Conservation (phyloP, 2,888 invertebrate species). For the Cacoxenus indagator region DNA sequence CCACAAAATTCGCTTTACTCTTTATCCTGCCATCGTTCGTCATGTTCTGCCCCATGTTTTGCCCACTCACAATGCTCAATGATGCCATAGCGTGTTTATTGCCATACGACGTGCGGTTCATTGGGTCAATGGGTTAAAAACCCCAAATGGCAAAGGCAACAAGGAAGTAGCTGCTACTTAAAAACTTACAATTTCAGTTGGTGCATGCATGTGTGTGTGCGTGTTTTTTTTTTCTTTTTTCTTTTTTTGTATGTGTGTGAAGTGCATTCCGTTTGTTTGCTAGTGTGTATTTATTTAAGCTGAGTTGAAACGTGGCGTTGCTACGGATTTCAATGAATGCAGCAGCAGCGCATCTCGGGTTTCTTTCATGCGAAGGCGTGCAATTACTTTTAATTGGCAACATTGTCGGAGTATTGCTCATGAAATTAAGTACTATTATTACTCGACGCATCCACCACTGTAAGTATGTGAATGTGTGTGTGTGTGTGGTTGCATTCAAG, state of each 20-base stretch:
- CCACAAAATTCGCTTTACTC: not conserved
- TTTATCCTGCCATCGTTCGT: too few species aligned
- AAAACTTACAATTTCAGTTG: not conserved
- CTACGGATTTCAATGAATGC: not conserved
- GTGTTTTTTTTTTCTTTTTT: too few species aligned
- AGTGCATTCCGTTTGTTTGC: constrained; percentile 5
- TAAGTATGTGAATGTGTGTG: constrained; percentile 19
- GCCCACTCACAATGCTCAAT: not conserved
- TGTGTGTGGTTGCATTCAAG: constrained; percentile 17
- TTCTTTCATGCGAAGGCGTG: constrained; percentile 17
- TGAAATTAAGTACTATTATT: constrained; percentile 20
- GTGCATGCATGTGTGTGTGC: not conserved
- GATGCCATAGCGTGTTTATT: constrained; percentile 3
- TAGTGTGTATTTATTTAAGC: not conserved
- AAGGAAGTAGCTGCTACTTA: constrained; percentile 1
- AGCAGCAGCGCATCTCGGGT: not conserved
- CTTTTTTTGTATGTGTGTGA: not conserved
- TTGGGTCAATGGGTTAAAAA: constrained; percentile 29
- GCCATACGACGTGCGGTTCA: constrained; percentile 20
- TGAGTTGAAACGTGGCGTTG: not conserved
- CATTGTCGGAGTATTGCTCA: constrained; percentile 20
- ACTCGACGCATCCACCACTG: too few species aligned
- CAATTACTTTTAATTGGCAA: constrained; percentile 26
- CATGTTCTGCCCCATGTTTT: too few species aligned
- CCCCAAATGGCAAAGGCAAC: constrained; percentile 8